These are phyloP conservation scores for Netelia inedita DNA, from an alignment of 2,888 invertebrate genomes.

Conservation along the genomic window DNA sequence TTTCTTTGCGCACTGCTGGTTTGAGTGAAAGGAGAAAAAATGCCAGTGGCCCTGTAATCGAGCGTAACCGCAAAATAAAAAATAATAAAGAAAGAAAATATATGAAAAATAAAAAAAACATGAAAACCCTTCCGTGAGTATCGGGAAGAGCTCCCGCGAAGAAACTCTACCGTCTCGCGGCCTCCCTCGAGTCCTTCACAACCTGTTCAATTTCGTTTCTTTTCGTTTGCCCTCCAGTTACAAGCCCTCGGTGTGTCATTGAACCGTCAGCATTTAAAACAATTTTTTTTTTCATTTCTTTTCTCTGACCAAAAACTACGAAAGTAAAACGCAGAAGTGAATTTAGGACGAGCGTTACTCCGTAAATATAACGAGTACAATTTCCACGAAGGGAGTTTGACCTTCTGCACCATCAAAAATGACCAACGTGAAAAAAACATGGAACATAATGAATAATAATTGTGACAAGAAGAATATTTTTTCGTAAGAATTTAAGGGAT, in stretches of 20 bases:
- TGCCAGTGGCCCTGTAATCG: constrained; percentile 63
- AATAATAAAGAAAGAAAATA: constrained; percentile 12
- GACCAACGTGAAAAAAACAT: neutral
- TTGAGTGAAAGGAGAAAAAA: constrained; percentile 48
- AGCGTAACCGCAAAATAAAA: constrained; percentile 63
- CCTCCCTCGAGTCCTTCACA: constrained; percentile 41
- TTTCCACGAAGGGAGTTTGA: constrained; percentile 21
- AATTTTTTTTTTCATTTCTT: constrained; percentile 18
- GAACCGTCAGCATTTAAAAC: constrained; percentile 52
- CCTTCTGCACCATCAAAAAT: neutral
- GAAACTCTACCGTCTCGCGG: constrained; percentile 48
- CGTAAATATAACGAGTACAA: constrained; percentile 10
- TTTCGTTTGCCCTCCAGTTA: constrained; percentile 46
- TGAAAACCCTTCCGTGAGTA: constrained; percentile 44
- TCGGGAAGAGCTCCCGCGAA: constrained; percentile 61
- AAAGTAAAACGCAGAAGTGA: neutral
- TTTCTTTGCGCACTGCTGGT: constrained; percentile 51
- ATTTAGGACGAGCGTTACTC: neutral
- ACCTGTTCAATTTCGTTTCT: constrained; percentile 60
- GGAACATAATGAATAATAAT: neutral
- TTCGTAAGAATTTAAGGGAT: too few species aligned
- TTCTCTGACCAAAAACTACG: constrained; percentile 8
- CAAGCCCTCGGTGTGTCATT: constrained; percentile 57
- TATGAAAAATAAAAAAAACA: constrained; percentile 26
- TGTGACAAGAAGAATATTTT: neutral